A percentile compares a stretch with the other conserved stretches of the same genome.
Conservation (phyloP, 2,888 invertebrate species). For the Bombylius major region DNA sequence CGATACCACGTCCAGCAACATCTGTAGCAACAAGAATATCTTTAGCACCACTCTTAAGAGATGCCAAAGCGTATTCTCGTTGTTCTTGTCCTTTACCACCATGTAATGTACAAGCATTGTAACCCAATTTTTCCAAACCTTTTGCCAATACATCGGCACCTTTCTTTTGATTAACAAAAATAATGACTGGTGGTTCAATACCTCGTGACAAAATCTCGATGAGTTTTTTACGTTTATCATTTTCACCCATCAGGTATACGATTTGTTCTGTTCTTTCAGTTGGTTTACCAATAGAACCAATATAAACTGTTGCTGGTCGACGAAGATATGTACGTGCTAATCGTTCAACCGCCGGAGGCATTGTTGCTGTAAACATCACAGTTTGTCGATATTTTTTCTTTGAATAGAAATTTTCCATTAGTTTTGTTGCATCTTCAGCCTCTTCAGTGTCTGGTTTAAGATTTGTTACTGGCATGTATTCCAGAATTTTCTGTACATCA, state of each 20-base stretch:
- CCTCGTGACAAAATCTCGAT: slow-evolving; percentile 83
- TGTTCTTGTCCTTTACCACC: slow-evolving; percentile 99
- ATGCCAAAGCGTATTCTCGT: slow-evolving; percentile 93
- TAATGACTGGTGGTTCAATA: slow-evolving; percentile 94
- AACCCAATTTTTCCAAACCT: slow-evolving; percentile 91
- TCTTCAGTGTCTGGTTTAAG: slow-evolving; percentile 97
- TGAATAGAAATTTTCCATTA: slow-evolving; percentile 86
- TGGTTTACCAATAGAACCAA: slow-evolving; percentile 93
- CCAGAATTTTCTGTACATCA: slow-evolving; percentile 93
- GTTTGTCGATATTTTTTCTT: slow-evolving; percentile 98
- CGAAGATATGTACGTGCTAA: slow-evolving; percentile 88
- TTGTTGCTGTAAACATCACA: slow-evolving; percentile 99
- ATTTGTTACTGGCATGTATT: slow-evolving; percentile 96
- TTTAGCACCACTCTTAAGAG: slow-evolving; percentile 89
- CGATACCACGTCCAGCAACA: slow-evolving; percentile 99
- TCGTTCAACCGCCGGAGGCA: slow-evolving; percentile 96
- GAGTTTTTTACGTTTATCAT: slow-evolving; percentile 92
- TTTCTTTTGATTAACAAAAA: slow-evolving; percentile 99
- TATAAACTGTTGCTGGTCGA: slow-evolving; percentile 93
- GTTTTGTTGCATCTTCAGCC: slow-evolving; percentile 83
- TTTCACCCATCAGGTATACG: slow-evolving; percentile 88
- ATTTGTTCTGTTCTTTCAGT: slow-evolving; percentile 97
- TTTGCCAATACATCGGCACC: slow-evolving; percentile 96
- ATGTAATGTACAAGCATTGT: slow-evolving; percentile 93
- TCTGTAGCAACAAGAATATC: slow-evolving; percentile 99